Percentiles rank a stretch among this genome's conserved stretches.
These are phyloP conservation scores for Fulmarus glacialis DNA, from an alignment of 2,113 vertebrate genomes.

Conservation along the genomic window DNA sequence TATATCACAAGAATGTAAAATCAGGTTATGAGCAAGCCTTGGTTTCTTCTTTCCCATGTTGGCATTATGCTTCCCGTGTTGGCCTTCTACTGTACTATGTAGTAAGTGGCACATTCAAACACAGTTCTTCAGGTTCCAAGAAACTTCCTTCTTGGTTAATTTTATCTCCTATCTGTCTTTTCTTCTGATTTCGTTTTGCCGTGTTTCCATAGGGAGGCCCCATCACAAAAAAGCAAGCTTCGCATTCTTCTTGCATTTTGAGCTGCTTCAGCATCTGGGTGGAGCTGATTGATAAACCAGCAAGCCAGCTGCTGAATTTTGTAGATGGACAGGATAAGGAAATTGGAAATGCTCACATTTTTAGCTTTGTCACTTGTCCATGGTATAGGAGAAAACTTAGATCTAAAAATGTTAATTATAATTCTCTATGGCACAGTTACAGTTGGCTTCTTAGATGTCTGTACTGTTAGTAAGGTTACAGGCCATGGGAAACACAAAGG, in stretches of 20 bases:
- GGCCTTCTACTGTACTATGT: neutral
- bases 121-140: neutral
- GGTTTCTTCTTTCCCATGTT: neutral
- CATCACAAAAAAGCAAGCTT: neutral
- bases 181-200: neutral
- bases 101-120: neutral
- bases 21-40: neutral
- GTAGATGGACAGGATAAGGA: neutral
- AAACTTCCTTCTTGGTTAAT: neutral
- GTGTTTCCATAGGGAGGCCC: neutral
- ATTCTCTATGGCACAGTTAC: neutral
- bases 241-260: neutral
- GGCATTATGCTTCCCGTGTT: neutral
- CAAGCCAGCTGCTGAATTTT: neutral
- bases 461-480: conserved; percentile 17
- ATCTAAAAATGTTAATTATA: neutral
- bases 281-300: neutral
- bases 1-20: neutral
- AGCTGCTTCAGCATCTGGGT: neutral
- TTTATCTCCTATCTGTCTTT: neutral
- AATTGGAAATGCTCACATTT: neutral
- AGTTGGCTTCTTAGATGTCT: conserved; percentile 1
- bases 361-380: neutral
- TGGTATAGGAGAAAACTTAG: neutral
- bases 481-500: neutral